Evolutionary conservation across 2,888 invertebrate species (phyloP), one percentile per base, ranked within the genome.

Genomic region (Abrostola triplasia): DNA sequence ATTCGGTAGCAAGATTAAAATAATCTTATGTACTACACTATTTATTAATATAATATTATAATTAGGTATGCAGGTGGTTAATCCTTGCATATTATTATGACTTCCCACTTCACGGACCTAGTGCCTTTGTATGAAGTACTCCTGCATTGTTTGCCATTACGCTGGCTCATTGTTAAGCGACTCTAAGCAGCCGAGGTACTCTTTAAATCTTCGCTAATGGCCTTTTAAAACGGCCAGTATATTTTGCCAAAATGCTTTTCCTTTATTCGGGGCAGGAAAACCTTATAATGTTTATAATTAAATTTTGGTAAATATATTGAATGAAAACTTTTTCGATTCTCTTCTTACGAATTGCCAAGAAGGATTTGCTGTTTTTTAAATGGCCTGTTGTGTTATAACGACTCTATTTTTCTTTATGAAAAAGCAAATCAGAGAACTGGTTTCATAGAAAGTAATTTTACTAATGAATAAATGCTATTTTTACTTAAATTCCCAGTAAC

Each of bases 191-290:
- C 81, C 76, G 81, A 86, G 86, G 86, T 85, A 88, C 89, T 89
- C 90, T 89, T 90, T 91, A 92, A 91, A 92, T 92, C 91, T 91
- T 90, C 89, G 75, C 86, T 91, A 91, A 92, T 91, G 90, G 88
- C 85, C 90, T 89, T 90, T 90, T 91, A 90, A 91, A 92, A 88
- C 86, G 87, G 77, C 86, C 88, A 85, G 88, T 90, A 90, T 88
- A 90, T 91, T 88, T 84, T 63, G 71, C 77, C 80, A 76, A 84
- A 90, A 88, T 82, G 83, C 79, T 84, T 78, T 81, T 84, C 84
- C 84, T 81, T 84, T 84, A 82, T 83, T 82, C 76, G 76, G 76
- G 71, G 71, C 72, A 77, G 80, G 81, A 82, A 67, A 80, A 84
- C 85, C 82, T 85, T 87, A 83, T 87, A 89, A 88, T 88, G 84